Conservation (phyloP, 2,113 vertebrate species). For the Vulpes vulpes region DNA sequence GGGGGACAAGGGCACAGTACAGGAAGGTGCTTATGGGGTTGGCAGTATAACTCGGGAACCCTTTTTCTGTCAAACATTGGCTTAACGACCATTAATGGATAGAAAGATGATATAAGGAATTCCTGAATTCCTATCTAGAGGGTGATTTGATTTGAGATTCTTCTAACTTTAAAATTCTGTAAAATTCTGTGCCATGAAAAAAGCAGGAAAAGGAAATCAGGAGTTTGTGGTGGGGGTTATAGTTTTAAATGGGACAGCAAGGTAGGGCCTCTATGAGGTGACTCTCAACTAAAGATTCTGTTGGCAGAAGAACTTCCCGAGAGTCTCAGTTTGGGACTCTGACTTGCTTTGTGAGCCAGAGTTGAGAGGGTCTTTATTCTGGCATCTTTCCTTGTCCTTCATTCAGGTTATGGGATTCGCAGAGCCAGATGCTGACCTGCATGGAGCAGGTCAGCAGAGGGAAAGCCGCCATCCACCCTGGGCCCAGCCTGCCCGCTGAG, state of each 20-base stretch:
- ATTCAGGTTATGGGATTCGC: not conserved
- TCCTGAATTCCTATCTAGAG: not conserved
- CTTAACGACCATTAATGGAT: not conserved
- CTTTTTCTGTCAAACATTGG: too few species aligned
- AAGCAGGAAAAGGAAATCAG: not conserved
- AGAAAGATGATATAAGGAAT: not conserved
- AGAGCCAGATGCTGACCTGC: not conserved
- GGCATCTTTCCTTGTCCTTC: not conserved
- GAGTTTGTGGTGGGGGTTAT: not conserved
- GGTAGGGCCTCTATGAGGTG: not conserved
- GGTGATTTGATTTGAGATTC: not conserved
- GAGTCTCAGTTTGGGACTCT: not conserved
- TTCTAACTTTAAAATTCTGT: not conserved
- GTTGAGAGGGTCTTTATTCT: not conserved
- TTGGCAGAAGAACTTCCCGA: not conserved
- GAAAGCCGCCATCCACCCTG: too few species aligned
- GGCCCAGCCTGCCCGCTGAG: not conserved
- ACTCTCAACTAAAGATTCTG: not conserved
- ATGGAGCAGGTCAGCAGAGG: accelerated
- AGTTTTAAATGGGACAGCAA: not conserved
- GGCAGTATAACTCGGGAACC: not conserved
- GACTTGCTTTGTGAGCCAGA: not conserved
- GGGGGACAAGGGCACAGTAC: not conserved
- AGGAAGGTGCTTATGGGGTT: not conserved
- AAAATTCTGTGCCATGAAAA: not conserved